A percentile compares a stretch with the other conserved stretches of the same genome.
phyloP scores from a whole-genome alignment of 2,113 vertebrate genomes.

The crab-eating macaque (Macaca fascicularis) region DNA sequence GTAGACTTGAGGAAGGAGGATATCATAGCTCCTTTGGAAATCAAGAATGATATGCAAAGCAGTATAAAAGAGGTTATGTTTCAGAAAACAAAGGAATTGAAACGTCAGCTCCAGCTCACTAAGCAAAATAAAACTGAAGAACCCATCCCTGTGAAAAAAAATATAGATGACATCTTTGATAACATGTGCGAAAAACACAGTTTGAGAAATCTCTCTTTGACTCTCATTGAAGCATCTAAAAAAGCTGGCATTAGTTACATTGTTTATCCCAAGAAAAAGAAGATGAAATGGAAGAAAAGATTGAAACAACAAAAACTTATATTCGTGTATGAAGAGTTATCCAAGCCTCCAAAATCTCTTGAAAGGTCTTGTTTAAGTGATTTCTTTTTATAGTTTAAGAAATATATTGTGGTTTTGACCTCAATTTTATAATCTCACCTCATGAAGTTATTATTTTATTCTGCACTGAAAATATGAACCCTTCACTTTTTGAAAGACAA shows the following conservation, averaged over 20 bases:
- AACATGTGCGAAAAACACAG: rapidly evolving
- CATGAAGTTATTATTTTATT: neutral
- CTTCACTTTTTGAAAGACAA: neutral
- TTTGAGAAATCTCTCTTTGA: neutral
- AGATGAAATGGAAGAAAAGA: slow-evolving; percentile 63
- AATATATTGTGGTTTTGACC: slow-evolving; percentile 30
- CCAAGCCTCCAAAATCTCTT: slow-evolving; percentile 68
- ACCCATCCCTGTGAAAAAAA: neutral
- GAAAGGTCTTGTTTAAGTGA: slow-evolving; percentile 76
- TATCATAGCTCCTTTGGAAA: neutral
- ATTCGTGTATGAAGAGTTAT: slow-evolving; percentile 73
- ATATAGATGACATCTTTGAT: neutral
- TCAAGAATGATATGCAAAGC: slow-evolving; percentile 78
- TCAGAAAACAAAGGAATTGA: slow-evolving; percentile 66
- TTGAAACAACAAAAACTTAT: slow-evolving; percentile 62
- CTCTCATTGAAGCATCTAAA: slow-evolving; percentile 60
- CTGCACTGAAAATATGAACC: neutral
- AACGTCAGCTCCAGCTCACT: neutral
- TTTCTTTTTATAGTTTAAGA: slow-evolving; percentile 45
- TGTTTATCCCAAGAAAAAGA: slow-evolving; percentile 70
- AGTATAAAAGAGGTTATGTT: slow-evolving; percentile 78
- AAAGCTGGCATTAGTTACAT: slow-evolving; percentile 66
- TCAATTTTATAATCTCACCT: slow-evolving; percentile 5
- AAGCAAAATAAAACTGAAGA: neutral
- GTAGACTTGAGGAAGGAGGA: slow-evolving; percentile 23